A percentile compares a stretch with the other conserved stretches of the same genome.
phyloP scores from a whole-genome alignment of 1,140 invertebrate species.

The Pseudomyrmex gracilis region DNA sequence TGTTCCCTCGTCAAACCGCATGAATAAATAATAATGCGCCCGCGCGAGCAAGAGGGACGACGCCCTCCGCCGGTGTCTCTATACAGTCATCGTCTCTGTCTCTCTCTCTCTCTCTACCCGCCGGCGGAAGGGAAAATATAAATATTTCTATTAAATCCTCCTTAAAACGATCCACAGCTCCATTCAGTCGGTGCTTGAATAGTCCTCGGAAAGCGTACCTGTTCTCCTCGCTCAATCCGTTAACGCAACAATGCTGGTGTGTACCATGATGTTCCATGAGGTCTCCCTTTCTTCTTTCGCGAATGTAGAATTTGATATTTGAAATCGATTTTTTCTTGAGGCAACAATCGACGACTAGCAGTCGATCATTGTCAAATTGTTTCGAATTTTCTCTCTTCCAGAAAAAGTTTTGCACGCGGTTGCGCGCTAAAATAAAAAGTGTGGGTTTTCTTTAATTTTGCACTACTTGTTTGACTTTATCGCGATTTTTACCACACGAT shows the following conservation, averaged over 20 bases:
- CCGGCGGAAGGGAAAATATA: constrained; percentile 78
- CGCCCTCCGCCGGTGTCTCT: constrained; percentile 38
- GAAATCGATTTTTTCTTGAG: constrained; percentile 11
- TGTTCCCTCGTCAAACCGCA: constrained; percentile 81
- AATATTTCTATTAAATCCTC: constrained; percentile 81
- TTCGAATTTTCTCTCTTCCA: too few species aligned
- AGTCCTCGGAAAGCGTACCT: constrained; percentile 41
- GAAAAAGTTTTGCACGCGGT: not conserved
- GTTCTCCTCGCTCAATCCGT: constrained; percentile 48
- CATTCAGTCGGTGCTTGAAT: constrained; percentile 49
- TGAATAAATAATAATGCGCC: constrained; percentile 81
- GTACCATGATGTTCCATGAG: constrained; percentile 8
- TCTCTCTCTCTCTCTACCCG: not conserved
- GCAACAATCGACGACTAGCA: not conserved
- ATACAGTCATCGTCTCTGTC: constrained; percentile 18
- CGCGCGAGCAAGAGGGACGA: constrained; percentile 42
- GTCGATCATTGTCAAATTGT: too few species aligned
- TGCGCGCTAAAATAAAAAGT: not conserved
- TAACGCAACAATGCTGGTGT: constrained; percentile 28
- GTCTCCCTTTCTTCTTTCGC: constrained; percentile 15
- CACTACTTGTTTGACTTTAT: not conserved
- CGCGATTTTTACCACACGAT: too few species aligned
- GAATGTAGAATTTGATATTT: not conserved
- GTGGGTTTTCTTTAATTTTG: not conserved
- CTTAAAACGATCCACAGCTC: constrained; percentile 77